These are phyloP conservation scores for Tigriopus californicus DNA, from an alignment of 2,888 invertebrate genomes.

Conservation along the genomic window DNA sequence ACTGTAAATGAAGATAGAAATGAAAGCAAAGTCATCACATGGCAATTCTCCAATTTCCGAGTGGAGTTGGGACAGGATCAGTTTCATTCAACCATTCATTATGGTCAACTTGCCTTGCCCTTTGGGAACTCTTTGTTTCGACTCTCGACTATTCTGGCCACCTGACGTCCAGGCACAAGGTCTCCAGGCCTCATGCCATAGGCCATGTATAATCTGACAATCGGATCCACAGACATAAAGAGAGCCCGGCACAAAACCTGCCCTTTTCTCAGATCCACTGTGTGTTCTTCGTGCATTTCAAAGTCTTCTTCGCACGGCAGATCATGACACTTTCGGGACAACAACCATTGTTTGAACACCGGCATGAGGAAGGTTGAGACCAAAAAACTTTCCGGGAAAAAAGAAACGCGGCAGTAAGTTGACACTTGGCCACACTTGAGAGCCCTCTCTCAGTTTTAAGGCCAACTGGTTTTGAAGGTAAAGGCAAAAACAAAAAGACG, in stretches of 20 bases:
- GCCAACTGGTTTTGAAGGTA: no score
- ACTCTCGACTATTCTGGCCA: slow-evolving; percentile 12
- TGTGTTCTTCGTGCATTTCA: slow-evolving; percentile 5
- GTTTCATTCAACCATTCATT: no score
- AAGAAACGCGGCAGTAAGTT: no score
- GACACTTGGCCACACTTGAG: no score
- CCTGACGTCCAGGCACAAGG: background rate
- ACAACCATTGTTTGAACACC: background rate
- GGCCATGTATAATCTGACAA: slow-evolving; percentile 2
- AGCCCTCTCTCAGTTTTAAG: no score
- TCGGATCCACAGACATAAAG: slow-evolving; percentile 13
- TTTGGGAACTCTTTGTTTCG: slow-evolving; percentile 4
- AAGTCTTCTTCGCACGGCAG: background rate
- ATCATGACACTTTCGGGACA: background rate
- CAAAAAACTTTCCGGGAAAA: no score
- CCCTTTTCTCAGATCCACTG: slow-evolving; percentile 10
- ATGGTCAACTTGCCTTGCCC: slow-evolving; percentile 8
- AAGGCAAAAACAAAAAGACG: no score
- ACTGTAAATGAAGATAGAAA: background rate
- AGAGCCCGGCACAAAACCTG: slow-evolving; percentile 12
- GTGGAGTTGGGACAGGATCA: no score
- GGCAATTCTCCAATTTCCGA: no score
- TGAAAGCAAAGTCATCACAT: no score
- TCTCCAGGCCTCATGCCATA: slow-evolving; percentile 4
- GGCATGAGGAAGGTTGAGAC: background rate